Conservation (phyloP, 1,140 invertebrate species). For the Cecropterus lyciades region DNA sequence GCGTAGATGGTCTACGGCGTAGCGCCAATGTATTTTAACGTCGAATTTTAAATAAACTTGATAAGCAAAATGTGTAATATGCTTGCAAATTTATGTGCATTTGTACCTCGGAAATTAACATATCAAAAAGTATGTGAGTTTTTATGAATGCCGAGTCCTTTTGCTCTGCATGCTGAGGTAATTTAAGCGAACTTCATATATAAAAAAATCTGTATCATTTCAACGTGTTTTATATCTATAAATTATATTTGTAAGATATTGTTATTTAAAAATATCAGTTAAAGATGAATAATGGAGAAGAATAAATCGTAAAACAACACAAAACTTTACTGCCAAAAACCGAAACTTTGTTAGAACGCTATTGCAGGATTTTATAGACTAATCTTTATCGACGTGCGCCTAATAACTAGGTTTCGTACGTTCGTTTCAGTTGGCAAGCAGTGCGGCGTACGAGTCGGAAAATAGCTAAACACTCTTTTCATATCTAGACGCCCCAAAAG, state of each 20-base stretch:
- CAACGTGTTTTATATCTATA: no score
- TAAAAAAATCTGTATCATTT: no score
- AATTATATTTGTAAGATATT: no score
- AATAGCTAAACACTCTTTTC: slow-evolving; percentile 24
- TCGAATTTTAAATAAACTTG: slow-evolving; percentile 13
- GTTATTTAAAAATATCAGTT: no score
- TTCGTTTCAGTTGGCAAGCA: slow-evolving; percentile 15
- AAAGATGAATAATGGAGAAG: no score
- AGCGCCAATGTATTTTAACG: slow-evolving; percentile 8
- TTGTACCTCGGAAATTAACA: slow-evolving; percentile 16
- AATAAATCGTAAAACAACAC: neutral
- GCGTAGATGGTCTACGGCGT: slow-evolving; percentile 13
- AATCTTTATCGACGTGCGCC: slow-evolving; percentile 5
- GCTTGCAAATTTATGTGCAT: slow-evolving; percentile 31
- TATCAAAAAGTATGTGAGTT: slow-evolving; percentile 11
- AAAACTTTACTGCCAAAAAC: neutral
- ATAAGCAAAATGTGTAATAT: slow-evolving; percentile 28
- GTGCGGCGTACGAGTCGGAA: slow-evolving; percentile 1
- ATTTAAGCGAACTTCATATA: no score
- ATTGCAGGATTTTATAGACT: slow-evolving; percentile 8
- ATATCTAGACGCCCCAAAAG: slow-evolving; percentile 47
- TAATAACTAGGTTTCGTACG: slow-evolving; percentile 5
- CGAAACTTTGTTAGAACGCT: slow-evolving; percentile 2
- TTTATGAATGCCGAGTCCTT: neutral
- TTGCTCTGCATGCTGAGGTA: neutral